phyloP scores from a whole-genome alignment of 2,113 vertebrate genomes.

The Herpailurus yagouaroundi region DNA sequence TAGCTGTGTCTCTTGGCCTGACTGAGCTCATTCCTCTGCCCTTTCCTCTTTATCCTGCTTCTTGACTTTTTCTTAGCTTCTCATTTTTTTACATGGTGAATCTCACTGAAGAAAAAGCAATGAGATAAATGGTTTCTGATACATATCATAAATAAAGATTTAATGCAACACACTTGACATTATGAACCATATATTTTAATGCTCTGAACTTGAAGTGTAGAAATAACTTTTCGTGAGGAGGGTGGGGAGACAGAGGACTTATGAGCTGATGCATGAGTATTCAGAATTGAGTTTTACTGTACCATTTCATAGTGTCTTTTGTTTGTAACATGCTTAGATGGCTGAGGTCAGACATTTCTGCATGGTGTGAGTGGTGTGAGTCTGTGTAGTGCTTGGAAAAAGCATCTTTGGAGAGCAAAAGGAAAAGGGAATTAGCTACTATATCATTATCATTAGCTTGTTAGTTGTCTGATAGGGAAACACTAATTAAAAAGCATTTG shows the following conservation, averaged over 20 bases:
- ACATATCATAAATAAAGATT: conserved; percentile 62
- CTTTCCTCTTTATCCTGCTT: background rate
- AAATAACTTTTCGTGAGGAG: conserved; percentile 19
- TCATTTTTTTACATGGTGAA: background rate
- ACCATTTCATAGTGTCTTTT: background rate
- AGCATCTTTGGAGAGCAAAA: conserved; percentile 1
- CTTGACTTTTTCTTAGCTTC: conserved; percentile 58
- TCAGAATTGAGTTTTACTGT: background rate
- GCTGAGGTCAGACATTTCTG: background rate
- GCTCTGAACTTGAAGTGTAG: conserved; percentile 1
- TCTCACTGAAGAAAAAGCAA: conserved; percentile 29
- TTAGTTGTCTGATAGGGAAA: background rate
- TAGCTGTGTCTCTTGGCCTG: background rate
- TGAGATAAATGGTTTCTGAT: conserved; percentile 57
- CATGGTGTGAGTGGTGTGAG: background rate
- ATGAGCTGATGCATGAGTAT: background rate
- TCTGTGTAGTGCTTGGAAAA: background rate
- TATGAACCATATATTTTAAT: conserved; percentile 30
- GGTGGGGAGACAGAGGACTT: background rate
- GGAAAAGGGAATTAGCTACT: conserved; percentile 30
- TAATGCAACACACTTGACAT: conserved; percentile 32
- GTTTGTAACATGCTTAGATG: background rate
- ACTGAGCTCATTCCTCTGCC: conserved; percentile 54
- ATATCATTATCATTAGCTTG: conserved; percentile 19
- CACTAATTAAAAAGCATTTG: conserved; percentile 24